Evolutionary conservation across 1,140 invertebrate genomes (phyloP), one percentile per base, ranked within the genome.

Genomic region (Yoshiicerus persimilis): DNA sequence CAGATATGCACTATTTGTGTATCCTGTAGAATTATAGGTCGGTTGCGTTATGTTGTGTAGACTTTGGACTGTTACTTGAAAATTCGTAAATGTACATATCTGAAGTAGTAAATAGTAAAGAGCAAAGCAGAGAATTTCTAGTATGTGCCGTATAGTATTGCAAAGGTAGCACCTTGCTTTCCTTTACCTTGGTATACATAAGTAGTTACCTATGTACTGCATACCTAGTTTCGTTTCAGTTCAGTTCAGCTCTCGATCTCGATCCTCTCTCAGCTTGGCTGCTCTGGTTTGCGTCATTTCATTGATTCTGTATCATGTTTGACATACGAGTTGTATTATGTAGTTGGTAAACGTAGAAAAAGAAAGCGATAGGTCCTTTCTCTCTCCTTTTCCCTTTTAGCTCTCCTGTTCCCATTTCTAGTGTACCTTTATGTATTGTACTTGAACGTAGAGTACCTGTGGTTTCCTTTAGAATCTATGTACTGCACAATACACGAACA

Each of bases 301-400:
- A 80, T 80, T 80, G 75, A 80, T 80, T 80, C 75, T 80, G 75
- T 80, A 80, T 80, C 75, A 36, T 80, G 75, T 80, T 80, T 80
- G 75, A 80, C 75, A 80, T 38, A 80, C 32, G 47, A 56, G 47
- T 56, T 56, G 47, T 80, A 80, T 80, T 80, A 80, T 80, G 75
- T 80, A 80, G 75, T 80, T 80, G 75, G 75, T 80, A 80, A 80
- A 80, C 34, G 75, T 13, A 80, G 66, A n/a, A 38, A 80, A 80
- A 32, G 75, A 80, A 80, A 80, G 75, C 75, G 32, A 80, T 80
- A 80, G 20, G 75, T 23, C 38, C 64, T n/a, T 70, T 66, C 70
- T 75, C 10, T 75, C 66, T 75, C 25, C 32, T 75, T 75, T 75
- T 30, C 34, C 70, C 27, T 32, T 75, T 75, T 75, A 75, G 27